Base-by-base conservation (phyloP, 2,888 invertebrate genomes). In the Lasioglossum vierecki region DNA sequence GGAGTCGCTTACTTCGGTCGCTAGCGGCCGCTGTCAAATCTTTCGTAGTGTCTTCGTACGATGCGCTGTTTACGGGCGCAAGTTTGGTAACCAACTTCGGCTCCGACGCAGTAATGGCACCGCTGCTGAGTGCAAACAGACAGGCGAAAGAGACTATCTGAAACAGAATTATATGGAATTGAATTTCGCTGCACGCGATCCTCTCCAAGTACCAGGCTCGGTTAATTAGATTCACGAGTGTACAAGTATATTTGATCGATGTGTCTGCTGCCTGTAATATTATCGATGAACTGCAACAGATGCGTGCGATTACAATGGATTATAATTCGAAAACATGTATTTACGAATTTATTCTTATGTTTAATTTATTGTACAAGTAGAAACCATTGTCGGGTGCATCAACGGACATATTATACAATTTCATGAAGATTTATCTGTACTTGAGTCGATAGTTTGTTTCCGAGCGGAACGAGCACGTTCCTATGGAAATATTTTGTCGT, bases 11-110 rank as follows among this genome's bases (percentile, higher is more conserved):
- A 93, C 93, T 91, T 84, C 93, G 88, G 78, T 93, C 93, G 79
- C 93, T 93, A n/a, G 93, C 92, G 13, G 92, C 86, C 41, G 88
- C 70, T 49, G 88, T 89, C 79, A 93, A 87, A 83, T 93, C 93
- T 80, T 92, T 91, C 13, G 84, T 75, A 39, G 82, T 76, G 13
- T 82, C 86, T 57, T 79, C 76, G 76, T 81, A 83, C 66, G 89
- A 76, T n/a, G 60, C 87, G 4, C 44, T 82, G 44, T 73, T 85
- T 49, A 78, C 3, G 2, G 85, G 80, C 4, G 86, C 81, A 44
- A 90, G 63, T 78, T 88, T 86, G 8, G 88, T 82, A 3, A 63
- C 72, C 22, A 90, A 44, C 44, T 92, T 92, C 6, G 88, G 70
- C 39, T 91, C 90, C 2, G 88, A 35, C 35, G 77, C 74, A 63